Base-by-base conservation (phyloP, 2,888 invertebrate genomes). In the Opisthograptis luteolata region DNA sequence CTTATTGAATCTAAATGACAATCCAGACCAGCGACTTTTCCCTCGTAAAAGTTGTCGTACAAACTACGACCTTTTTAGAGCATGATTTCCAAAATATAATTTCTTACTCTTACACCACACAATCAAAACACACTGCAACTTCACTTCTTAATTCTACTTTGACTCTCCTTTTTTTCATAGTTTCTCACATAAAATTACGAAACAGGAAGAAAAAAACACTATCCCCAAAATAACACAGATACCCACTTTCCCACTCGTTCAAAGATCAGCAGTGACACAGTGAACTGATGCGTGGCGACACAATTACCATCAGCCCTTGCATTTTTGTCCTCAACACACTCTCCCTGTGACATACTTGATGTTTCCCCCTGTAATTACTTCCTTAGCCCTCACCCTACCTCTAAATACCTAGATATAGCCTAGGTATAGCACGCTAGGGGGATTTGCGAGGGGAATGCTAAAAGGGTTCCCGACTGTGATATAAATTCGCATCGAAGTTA, bases 301-400 rank as follows among this genome's bases (percentile, higher is more conserved):
- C 87, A 87, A 84, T 88, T 85, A 87, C 84, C 73, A 78, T 75
- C 74, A 75, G 72, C 84, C 85, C 84, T 80, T 75, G 75, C 79
- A 84, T 86, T 88, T 90, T 87, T 88, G 83, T 85, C 83, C 87
- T 84, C 83, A 84, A 81, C 81, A 85, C 82, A 83, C 81, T 84
- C 84, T 78, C 84, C 84, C 84, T 79, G 76, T 87, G 88, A 88
- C 89, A 89, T 84, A 89, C 89, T 89, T 86, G 86, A 86, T 84
- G 82, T 80, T 79, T 83, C 83, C 84, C 82, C 84, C 76, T 69
- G 76, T 85, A 84, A 88, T 88, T 87, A 87, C 84, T 82, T 79
- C 84, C 81, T 79, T 73, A 70, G 61, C 64, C 69, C 65, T 73
- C 73, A 69, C 73, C 65, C 76, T 62, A 70, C 73, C 65, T 75